A percentile compares a stretch with the other conserved stretches of the same genome.
Evolutionary conservation across 1,140 invertebrate species (phyloP).

Genomic region (Tyrophagus putrescentiae): DNA sequence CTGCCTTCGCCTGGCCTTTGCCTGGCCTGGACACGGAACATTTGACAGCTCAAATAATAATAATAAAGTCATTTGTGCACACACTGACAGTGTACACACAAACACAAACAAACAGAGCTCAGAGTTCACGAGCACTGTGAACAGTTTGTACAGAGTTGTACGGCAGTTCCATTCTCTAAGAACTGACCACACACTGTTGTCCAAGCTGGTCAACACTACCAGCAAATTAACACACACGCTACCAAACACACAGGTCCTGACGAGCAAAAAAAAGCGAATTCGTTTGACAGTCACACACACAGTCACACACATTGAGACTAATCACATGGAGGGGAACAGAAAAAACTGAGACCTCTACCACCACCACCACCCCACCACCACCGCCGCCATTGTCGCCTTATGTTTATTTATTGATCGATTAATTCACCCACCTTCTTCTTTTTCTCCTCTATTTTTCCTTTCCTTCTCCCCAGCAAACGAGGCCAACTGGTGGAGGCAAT

Average conservation of each 20-base stretch:
- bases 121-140: too few species aligned
- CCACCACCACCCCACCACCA: not conserved
- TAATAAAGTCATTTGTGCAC: conserved; percentile 12
- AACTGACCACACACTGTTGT: too few species aligned
- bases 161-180: too few species aligned
- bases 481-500: conserved; percentile 29
- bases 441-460: not conserved
- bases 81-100: not conserved
- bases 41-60: conserved; percentile 6
- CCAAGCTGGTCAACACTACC: too few species aligned
- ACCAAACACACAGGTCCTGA: too few species aligned
- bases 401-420: not conserved
- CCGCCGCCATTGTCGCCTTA: not conserved
- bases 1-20: too few species aligned
- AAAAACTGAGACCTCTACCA: not conserved
- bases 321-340: not conserved
- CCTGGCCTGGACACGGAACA: too few species aligned
- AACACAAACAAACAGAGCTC: not conserved
- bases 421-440: not conserved
- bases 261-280: too few species aligned
- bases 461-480: conserved; percentile 29
- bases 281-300: not conserved
- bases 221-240: not conserved
- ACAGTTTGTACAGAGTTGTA: too few species aligned
- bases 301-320: not conserved